Conservation (phyloP, 2,888 invertebrate species). For the Phorcus lineatus region DNA sequence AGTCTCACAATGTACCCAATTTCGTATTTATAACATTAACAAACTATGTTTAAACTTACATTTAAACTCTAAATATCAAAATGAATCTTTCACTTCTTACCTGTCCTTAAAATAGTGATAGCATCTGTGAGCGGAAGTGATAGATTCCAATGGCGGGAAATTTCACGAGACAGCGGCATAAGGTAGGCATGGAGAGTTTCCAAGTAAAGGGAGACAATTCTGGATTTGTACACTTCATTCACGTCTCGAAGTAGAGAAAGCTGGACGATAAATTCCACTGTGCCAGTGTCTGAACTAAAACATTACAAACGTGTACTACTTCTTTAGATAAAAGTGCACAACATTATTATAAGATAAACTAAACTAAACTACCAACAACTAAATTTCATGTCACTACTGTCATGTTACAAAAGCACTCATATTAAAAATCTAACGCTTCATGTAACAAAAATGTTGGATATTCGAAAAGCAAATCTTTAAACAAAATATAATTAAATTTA, state of each 20-base stretch:
- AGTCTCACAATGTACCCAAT: too few relatives aligned
- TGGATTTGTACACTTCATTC: conserved; percentile 43
- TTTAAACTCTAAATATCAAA: not conserved
- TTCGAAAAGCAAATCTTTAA: too few relatives aligned
- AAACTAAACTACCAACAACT: too few relatives aligned
- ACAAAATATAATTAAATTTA: too few relatives aligned
- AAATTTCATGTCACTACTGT: too few relatives aligned
- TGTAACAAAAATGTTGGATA: too few relatives aligned
- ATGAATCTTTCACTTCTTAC: conserved; percentile 34
- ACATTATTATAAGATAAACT: too few relatives aligned
- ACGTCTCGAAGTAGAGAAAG: conserved; percentile 43
- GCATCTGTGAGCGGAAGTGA: conserved; percentile 46
- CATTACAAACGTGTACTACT: not conserved
- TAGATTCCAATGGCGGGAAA: conserved; percentile 50
- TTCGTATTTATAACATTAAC: too few relatives aligned
- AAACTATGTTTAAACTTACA: too few relatives aligned
- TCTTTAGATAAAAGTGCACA: too few relatives aligned
- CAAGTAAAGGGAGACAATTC: conserved; percentile 42
- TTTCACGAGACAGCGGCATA: conserved; percentile 4
- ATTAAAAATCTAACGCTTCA: too few relatives aligned
- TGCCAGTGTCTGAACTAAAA: conserved; percentile 39
- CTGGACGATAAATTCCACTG: conserved; percentile 55
- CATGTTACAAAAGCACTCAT: too few relatives aligned
- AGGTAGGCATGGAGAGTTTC: conserved; percentile 31
- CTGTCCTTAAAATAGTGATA: conserved; percentile 56